Evolutionary conservation across 2,888 invertebrate genomes (phyloP), one percentile per base, ranked within the genome.

Genomic region (Drosophila sordidula): DNA sequence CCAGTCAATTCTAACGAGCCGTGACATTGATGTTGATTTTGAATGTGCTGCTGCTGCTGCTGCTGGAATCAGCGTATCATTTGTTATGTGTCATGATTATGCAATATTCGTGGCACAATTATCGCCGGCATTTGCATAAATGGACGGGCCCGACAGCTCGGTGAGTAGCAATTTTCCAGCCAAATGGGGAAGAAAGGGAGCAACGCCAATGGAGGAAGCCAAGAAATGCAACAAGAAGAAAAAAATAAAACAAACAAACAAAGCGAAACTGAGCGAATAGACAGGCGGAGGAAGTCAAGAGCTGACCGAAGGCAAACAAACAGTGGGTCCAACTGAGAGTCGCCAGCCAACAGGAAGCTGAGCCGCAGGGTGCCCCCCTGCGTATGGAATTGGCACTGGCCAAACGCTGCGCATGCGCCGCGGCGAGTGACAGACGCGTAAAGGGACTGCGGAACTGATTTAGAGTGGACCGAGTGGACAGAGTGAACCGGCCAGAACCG

Each of bases 41-140:
- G 47, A 51, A 67, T 50, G 16, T 16, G 51, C 49, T 22, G 59
- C 38, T 59, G 70, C 42, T 62, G 70, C 45, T 62, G 70, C 49
- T 62, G 77, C 46, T 69, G 67, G 42, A 69, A 70, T 58, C 75
- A 69, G 44, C 47, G 63, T 64, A 78, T 73, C 79, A 75, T 80
- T 83, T 77, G 80, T 50, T 46, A 45, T 61, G 38, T 61, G 63
- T 68, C 78, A 85, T 86, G 87, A 85, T 87, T 86, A 77, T 80
- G 86, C 87, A 86, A 87, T 74, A 78, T 77, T 83, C 76, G 78
- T 80, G 86, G 70, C 78, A 76, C 86, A 87, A 86, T 86, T 86
- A 87, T 76, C 64, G 71, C 72, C 44, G 59, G 58, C 73, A 84
- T 87, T 85, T 85, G 85, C 80, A 81, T 84, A 71, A 76, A 72